These are phyloP conservation scores for Lucinisca nassula DNA, from an alignment of 2,888 invertebrate genomes.

Conservation along the genomic window DNA sequence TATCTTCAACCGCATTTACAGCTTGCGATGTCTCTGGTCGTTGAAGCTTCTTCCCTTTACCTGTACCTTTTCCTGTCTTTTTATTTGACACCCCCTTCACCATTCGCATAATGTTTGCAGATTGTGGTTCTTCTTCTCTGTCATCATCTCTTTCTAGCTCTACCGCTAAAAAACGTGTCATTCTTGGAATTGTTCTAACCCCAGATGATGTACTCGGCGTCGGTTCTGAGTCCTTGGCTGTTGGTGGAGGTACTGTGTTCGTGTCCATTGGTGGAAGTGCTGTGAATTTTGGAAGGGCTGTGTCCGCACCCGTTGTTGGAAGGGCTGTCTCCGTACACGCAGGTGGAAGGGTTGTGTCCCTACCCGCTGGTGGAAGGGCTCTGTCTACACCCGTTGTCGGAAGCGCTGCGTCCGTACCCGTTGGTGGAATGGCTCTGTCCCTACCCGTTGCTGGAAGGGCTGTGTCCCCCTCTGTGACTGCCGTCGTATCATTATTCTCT, in stretches of 20 bases:
- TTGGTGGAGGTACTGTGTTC: no score
- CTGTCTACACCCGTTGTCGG: not conserved
- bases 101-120: not conserved
- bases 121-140: not conserved
- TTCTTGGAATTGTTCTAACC: not conserved
- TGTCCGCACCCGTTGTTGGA: not conserved
- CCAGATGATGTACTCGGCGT: not conserved
- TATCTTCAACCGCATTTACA: not conserved
- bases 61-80: not conserved
- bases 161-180: not conserved
- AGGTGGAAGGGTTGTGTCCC: not conserved
- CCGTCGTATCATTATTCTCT: no score
- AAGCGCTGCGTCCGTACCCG: not conserved
- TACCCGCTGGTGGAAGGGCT: not conserved
- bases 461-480: no score
- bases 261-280: not conserved
- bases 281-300: not conserved
- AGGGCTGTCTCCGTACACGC: not conserved
- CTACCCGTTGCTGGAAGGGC: no score
- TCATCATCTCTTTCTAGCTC: not conserved
- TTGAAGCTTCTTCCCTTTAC: not conserved
- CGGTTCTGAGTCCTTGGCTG: not conserved
- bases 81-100: not conserved
- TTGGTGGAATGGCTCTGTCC: not conserved
- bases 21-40: not conserved